Conservation (phyloP, 2,113 vertebrate genomes). For the Elgaria multicarinata region DNA sequence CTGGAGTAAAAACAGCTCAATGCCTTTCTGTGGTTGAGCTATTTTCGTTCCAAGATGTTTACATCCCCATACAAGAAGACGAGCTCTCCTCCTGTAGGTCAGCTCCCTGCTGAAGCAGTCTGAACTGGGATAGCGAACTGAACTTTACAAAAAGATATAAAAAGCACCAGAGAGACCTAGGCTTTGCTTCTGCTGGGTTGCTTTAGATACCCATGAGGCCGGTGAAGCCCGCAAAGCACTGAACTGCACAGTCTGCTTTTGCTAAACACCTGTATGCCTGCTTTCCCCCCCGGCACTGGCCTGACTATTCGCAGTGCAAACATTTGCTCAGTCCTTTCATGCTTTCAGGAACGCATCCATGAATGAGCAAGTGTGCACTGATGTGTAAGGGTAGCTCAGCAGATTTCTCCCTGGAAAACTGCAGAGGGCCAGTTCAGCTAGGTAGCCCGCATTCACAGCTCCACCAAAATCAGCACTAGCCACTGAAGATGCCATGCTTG, state of each 20-base stretch:
- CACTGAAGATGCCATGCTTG: neutral
- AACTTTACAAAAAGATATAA: conserved; percentile 23
- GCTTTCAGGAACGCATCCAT: neutral
- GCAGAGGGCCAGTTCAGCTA: neutral
- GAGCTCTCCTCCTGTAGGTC: conserved; percentile 18
- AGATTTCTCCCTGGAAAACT: neutral
- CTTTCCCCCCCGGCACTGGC: no score
- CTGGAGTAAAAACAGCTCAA: conserved; percentile 16
- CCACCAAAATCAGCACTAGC: neutral
- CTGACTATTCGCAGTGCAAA: neutral
- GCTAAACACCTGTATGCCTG: neutral
- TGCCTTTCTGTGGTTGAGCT: neutral
- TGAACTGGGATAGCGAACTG: neutral
- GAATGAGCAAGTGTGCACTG: neutral
- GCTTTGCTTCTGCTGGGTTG: conserved; percentile 10
- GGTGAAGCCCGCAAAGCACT: conserved; percentile 12
- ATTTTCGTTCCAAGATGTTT: conserved; percentile 22
- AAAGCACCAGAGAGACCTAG: conserved; percentile 12
- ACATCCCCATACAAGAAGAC: neutral
- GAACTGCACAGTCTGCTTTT: neutral
- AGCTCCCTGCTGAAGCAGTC: conserved; percentile 14
- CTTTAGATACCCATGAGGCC: conserved; percentile 2
- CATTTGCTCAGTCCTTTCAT: neutral
- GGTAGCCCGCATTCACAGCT: neutral
- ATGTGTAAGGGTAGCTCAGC: neutral